Evolutionary conservation across 1,140 invertebrate genomes (phyloP).

Genomic region (Camponotus vicinus): DNA sequence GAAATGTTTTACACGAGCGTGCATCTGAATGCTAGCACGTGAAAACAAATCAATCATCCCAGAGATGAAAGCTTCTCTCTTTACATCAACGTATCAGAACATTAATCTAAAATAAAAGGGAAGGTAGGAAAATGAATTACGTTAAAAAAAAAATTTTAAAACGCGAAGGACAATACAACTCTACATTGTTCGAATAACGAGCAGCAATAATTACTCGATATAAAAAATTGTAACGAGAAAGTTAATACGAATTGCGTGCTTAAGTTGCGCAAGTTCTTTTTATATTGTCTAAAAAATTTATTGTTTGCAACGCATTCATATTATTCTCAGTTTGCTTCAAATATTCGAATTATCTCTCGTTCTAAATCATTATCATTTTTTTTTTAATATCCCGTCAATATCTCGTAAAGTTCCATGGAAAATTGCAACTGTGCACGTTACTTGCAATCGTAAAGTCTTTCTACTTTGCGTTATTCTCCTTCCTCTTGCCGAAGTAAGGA

Average conservation of each 20-base stretch:
- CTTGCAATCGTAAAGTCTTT: constrained; percentile 36
- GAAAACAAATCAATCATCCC: constrained; percentile 52
- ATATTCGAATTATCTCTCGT: constrained; percentile 5
- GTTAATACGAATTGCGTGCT: background rate
- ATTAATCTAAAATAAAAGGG: constrained; percentile 21
- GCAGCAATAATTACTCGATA: background rate
- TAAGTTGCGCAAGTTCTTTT: background rate
- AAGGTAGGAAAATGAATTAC: background rate
- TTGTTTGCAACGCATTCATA: background rate
- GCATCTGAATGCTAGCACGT: constrained; percentile 29
- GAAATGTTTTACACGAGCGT: constrained; percentile 34
- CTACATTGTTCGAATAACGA: background rate
- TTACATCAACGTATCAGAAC: background rate
- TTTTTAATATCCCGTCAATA: constrained; percentile 46
- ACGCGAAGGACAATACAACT: background rate
- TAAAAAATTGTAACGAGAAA: background rate
- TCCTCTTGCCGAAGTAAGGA: constrained; percentile 4
- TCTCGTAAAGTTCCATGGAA: constrained; percentile 49
- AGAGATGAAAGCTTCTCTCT: background rate
- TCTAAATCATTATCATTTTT: constrained; percentile 6
- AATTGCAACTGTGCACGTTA: constrained; percentile 45
- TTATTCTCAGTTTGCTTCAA: background rate
- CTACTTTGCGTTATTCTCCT: constrained; percentile 13
- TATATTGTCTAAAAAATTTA: background rate
- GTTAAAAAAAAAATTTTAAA: background rate